phyloP scores from a whole-genome alignment of 2,888 invertebrate genomes.

The Epicampocera succincta region DNA sequence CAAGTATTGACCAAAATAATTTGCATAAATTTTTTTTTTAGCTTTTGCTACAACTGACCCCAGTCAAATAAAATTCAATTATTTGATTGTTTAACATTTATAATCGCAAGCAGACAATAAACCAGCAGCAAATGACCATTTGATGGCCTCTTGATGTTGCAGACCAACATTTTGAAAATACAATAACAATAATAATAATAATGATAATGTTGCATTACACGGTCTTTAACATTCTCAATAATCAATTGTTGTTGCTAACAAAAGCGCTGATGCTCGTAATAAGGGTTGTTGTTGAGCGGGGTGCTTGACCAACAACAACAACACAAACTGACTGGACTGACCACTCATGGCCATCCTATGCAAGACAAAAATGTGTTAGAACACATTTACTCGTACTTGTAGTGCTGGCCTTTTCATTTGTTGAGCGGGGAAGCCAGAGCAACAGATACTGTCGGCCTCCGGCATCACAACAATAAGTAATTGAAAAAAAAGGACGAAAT shows the following conservation, averaged over 20 bases:
- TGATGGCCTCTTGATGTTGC: not conserved
- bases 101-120: too few species aligned
- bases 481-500: constrained; percentile 18
- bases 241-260: constrained; percentile 27
- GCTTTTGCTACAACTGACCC: constrained; percentile 9
- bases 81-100: too few species aligned
- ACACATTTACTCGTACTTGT: too few species aligned
- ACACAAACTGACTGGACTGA: too few species aligned
- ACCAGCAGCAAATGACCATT: constrained; percentile 31
- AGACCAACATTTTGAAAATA: constrained; percentile 18
- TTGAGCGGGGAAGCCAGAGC: not conserved
- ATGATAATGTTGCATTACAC: constrained; percentile 7
- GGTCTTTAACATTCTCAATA: not conserved
- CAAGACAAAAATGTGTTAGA: too few species aligned
- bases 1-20: constrained; percentile 68
- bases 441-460: constrained; percentile 34
- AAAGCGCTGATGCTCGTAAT: constrained; percentile 12
- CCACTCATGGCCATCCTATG: too few species aligned
- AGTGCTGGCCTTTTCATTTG: too few species aligned
- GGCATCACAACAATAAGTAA: constrained; percentile 17
- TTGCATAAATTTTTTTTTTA: constrained; percentile 55
- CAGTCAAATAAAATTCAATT: constrained; percentile 39
- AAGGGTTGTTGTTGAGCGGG: constrained; percentile 60
- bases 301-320: constrained; percentile 41
- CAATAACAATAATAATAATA: too few species aligned